Percentiles rank a stretch among this genome's conserved stretches.
These are phyloP conservation scores for Stomatorhinus walkeri DNA, from an alignment of 2,797 vertebrate genomes.

Conservation along the genomic window DNA sequence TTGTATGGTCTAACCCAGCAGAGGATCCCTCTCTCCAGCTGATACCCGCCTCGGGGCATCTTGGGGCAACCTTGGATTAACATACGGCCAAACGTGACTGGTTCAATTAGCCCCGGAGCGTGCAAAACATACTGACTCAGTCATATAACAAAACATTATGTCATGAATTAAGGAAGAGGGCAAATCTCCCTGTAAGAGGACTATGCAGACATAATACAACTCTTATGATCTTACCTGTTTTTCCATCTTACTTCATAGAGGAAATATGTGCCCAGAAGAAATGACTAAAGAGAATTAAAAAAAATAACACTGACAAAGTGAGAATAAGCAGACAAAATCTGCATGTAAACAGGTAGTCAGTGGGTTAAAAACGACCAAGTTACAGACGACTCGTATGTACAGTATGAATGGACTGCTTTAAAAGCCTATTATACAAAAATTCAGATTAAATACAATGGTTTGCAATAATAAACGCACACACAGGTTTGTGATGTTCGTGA, in stretches of 20 bases:
- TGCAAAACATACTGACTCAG: neutral
- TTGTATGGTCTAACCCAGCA: neutral
- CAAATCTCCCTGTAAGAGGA: neutral
- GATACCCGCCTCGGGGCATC: neutral
- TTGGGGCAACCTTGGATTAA: neutral
- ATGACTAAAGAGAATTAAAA: conserved; percentile 47
- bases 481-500: neutral
- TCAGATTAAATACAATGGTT: neutral
- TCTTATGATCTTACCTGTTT: conserved; percentile 45
- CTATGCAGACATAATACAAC: neutral
- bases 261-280: conserved; percentile 44
- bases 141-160: neutral
- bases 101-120: neutral
- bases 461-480: neutral
- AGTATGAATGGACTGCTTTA: neutral
- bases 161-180: neutral
- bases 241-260: conserved; percentile 29
- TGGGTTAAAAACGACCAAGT: neutral
- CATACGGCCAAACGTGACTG: neutral
- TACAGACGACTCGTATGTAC: neutral
- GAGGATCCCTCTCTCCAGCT: neutral
- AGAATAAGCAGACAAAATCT: neutral
- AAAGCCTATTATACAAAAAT: neutral
- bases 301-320: neutral
- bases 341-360: neutral